Evolutionary conservation across 2,797 vertebrate species (phyloP).

Genomic region (Danio aesculapii): DNA sequence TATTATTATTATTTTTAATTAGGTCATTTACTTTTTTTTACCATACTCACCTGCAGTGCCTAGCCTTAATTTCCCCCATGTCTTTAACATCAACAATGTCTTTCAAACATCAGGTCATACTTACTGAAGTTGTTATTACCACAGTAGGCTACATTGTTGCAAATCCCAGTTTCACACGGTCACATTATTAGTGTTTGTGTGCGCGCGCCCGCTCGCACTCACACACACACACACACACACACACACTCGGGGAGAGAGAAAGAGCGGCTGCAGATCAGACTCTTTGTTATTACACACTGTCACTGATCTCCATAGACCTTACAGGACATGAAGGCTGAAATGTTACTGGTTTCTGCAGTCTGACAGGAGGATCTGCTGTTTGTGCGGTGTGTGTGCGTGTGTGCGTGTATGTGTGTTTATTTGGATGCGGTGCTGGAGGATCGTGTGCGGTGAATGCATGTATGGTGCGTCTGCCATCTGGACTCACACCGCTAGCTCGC

Average conservation of each 20-base stretch:
- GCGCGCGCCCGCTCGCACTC: neutral
- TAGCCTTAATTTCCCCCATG: too few relatives aligned
- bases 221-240: neutral
- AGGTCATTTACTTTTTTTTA: too few relatives aligned
- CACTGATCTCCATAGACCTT: constrained; percentile 9
- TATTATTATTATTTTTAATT: too few relatives aligned
- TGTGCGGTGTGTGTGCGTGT: neutral
- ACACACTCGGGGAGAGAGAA: neutral
- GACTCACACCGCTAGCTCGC: constrained; percentile 67
- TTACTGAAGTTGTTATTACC: neutral
- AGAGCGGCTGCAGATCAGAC: constrained; percentile 18
- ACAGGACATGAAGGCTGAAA: constrained; percentile 23
- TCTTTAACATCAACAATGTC: neutral
- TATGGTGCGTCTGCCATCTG: constrained; percentile 60
- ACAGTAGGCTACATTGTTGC: neutral
- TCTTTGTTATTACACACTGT: constrained; percentile 41
- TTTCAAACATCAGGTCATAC: neutral
- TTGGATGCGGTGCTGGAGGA: constrained; percentile 69
- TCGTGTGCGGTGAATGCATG: constrained; percentile 57
- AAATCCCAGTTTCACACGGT: constrained; percentile 7
- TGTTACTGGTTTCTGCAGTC: constrained; percentile 3
- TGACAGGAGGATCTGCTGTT: constrained; percentile 8
- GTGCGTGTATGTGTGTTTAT: constrained; percentile 53
- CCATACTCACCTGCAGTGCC: too few relatives aligned
- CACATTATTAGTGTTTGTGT: neutral